These are phyloP conservation scores for Diorhabda elongata DNA, from an alignment of 1,140 invertebrate species.

Conservation along the genomic window DNA sequence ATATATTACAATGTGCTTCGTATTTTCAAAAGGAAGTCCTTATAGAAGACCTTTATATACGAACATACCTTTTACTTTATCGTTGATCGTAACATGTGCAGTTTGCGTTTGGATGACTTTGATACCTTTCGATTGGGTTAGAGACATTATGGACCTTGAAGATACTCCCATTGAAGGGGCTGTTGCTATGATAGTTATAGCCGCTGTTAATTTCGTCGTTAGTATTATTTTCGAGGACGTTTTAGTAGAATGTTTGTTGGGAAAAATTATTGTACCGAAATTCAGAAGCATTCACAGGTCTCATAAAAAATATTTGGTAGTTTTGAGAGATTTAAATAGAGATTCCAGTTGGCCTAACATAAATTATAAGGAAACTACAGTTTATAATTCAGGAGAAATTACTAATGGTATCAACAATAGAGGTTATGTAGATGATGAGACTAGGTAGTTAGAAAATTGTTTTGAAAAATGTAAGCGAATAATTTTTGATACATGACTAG, in stretches of 20 bases:
- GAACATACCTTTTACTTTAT: constrained; percentile 65
- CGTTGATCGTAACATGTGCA: constrained; percentile 59
- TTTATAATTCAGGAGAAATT: constrained; percentile 2
- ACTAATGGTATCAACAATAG: constrained; percentile 14
- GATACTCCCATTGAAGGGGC: constrained; percentile 62
- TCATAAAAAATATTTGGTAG: constrained; percentile 17
- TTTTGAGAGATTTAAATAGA: constrained; percentile 16
- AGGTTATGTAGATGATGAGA: constrained; percentile 15
- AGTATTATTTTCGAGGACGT: constrained; percentile 60
- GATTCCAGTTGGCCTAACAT: constrained; percentile 14
- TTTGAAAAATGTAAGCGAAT: too few relatives aligned
- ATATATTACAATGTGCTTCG: constrained; percentile 84
- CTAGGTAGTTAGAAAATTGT: background rate
- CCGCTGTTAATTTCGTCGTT: constrained; percentile 57
- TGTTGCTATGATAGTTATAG: constrained; percentile 57
- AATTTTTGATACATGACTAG: too few relatives aligned
- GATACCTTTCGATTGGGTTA: constrained; percentile 61
- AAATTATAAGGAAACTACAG: constrained; percentile 1
- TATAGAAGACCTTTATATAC: constrained; percentile 80
- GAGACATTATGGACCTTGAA: constrained; percentile 58
- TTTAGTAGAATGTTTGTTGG: constrained; percentile 60
- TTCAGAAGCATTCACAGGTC: constrained; percentile 52
- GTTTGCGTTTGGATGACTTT: constrained; percentile 68
- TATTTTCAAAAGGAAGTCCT: constrained; percentile 87
- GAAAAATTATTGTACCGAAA: constrained; percentile 52